A percentile compares a stretch with the other conserved stretches of the same genome.
phyloP scores from a whole-genome alignment of 2,797 vertebrate species.

The Steatocranus sp. region DNA sequence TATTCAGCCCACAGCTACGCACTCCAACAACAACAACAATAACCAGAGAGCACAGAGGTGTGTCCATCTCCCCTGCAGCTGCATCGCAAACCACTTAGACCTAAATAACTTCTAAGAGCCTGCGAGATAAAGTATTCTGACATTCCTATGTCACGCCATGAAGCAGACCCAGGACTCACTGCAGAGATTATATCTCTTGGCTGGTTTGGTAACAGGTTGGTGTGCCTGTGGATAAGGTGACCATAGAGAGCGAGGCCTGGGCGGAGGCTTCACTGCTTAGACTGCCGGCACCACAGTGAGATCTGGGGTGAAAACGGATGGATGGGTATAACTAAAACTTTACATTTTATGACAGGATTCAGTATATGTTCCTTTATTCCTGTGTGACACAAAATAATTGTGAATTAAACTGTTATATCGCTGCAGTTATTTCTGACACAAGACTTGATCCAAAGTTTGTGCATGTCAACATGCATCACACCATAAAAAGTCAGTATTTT shows the following conservation, averaged over 20 bases:
- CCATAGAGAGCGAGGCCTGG: not conserved
- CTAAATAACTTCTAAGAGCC: not conserved
- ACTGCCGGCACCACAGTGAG: not conserved
- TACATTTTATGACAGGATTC: not conserved
- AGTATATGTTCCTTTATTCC: not conserved
- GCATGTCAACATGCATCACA: not conserved
- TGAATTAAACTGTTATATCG: not conserved
- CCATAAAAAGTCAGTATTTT: not conserved
- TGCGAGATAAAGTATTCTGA: not conserved
- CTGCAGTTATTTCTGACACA: not conserved
- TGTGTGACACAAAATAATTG: not conserved
- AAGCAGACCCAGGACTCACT: not conserved
- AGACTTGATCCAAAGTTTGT: not conserved
- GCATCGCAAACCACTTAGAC: not conserved
- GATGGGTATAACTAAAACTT: not conserved
- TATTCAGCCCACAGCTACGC: not conserved
- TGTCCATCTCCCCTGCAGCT: not conserved
- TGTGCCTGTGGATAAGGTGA: not conserved
- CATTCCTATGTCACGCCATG: not conserved
- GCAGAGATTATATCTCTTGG: accelerated
- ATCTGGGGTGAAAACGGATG: not conserved
- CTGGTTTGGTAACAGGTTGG: not conserved
- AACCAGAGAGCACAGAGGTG: not conserved
- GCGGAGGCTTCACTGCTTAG: not conserved
- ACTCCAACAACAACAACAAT: not conserved